These are phyloP conservation scores for Echinometra lucunter DNA, from an alignment of 53 echinoderm and acorn worm species.

Conservation along the genomic window DNA sequence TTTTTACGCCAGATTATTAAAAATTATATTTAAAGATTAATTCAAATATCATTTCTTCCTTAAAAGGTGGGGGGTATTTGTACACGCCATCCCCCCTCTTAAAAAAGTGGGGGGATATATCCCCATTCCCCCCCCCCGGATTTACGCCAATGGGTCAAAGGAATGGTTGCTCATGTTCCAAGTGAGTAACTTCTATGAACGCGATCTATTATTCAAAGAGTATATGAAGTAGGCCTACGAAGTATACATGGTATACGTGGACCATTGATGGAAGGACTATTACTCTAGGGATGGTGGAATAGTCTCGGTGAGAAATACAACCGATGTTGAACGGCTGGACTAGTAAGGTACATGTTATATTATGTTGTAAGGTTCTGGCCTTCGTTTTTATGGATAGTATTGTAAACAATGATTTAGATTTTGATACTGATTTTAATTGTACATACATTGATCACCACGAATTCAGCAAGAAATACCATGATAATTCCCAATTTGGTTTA, in stretches of 20 bases:
- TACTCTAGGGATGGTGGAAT: not conserved
- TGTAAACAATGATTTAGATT: not conserved
- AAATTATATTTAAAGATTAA: too few relatives aligned
- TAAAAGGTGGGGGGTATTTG: too few relatives aligned
- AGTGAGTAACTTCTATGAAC: too few relatives aligned
- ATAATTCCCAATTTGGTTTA: not conserved
- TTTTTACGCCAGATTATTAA: too few relatives aligned
- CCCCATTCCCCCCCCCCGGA: too few relatives aligned
- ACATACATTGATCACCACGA: not conserved
- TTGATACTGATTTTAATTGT: constrained; percentile 2
- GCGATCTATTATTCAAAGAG: too few relatives aligned
- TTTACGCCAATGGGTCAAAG: too few relatives aligned
- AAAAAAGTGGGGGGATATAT: too few relatives aligned
- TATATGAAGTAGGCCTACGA: too few relatives aligned
- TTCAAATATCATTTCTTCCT: too few relatives aligned
- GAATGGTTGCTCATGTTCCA: too few relatives aligned
- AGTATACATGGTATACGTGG: constrained; percentile 6
- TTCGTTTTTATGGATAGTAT: not conserved
- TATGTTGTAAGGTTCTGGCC: not conserved
- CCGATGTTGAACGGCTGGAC: constrained; percentile 10
- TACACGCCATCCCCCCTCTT: too few relatives aligned
- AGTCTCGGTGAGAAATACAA: not conserved
- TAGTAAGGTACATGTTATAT: not conserved
- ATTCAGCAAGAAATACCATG: not conserved
- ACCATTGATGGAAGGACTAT: constrained; percentile 7